Percentiles rank a stretch among this genome's conserved stretches.
Conservation (phyloP, 30 jellyfish, hydroid and myxozoan genomes). For the Turritopsis dohrnii region DNA sequence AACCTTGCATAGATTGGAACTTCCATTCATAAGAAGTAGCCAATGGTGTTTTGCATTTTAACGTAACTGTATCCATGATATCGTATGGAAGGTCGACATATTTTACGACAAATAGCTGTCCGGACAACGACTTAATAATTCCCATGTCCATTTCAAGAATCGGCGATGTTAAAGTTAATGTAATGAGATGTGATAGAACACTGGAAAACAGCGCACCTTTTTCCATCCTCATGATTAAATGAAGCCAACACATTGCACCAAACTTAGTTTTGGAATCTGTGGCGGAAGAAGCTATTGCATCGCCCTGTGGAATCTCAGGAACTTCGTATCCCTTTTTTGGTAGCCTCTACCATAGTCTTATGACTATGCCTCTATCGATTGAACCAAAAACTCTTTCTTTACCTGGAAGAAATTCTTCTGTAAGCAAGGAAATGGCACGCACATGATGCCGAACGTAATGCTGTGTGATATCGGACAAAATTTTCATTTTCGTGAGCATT, state of each 20-base stretch:
- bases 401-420: too few relatives aligned
- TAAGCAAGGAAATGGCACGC: too few relatives aligned
- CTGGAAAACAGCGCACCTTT: neutral
- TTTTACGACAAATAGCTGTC: neutral
- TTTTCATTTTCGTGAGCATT: too few relatives aligned
- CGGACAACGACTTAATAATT: neutral
- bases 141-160: conserved; percentile 12
- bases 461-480: too few relatives aligned
- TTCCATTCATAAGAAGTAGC: conserved; percentile 30
- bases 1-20: conserved; percentile 2
- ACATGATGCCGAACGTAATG: too few relatives aligned
- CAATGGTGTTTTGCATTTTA: conserved; percentile 19
- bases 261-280: neutral
- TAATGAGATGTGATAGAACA: neutral
- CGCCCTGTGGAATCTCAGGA: too few relatives aligned
- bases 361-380: too few relatives aligned
- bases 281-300: neutral
- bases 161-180: conserved; percentile 1
- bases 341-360: too few relatives aligned
- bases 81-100: conserved; percentile 16
- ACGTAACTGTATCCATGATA: neutral
- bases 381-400: too few relatives aligned
- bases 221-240: neutral
- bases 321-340: too few relatives aligned
- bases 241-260: neutral